Conservation (phyloP, 2,888 invertebrate species). For the Ischnus inquisitorius region DNA sequence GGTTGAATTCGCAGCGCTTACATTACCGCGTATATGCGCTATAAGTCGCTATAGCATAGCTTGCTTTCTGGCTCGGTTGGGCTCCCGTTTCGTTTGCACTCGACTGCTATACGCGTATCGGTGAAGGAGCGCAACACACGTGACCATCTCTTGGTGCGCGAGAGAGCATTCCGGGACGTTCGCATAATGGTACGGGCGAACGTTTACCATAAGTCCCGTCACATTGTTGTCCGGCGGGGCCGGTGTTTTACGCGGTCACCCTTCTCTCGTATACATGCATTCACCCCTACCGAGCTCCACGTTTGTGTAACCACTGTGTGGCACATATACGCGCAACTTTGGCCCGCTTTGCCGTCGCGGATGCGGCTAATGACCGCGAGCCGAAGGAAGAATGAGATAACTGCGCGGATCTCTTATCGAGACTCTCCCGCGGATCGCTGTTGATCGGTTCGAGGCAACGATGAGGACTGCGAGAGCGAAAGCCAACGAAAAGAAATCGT, state of each 20-base stretch:
- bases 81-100: background rate
- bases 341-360: constrained; percentile 44
- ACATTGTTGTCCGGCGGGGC: constrained; percentile 50
- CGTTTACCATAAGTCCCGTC: constrained; percentile 62
- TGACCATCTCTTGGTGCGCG: background rate
- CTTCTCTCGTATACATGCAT: constrained; percentile 25
- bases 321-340: constrained; percentile 35
- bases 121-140: constrained; percentile 15
- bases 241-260: constrained; percentile 35
- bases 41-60: background rate
- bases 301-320: background rate
- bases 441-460: background rate
- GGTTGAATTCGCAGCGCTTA: constrained; percentile 28
- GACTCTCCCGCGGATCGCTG: background rate
- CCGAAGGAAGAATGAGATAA: background rate
- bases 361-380: constrained; percentile 67
- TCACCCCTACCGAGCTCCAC: background rate
- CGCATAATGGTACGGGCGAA: constrained; percentile 53
- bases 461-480: background rate
- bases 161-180: constrained; percentile 37
- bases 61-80: constrained; percentile 15
- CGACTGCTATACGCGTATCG: background rate
- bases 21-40: constrained; percentile 31
- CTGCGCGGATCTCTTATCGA: background rate
- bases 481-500: background rate